Conservation (phyloP, 2,113 vertebrate genomes). For the Cisticola juncidis region DNA sequence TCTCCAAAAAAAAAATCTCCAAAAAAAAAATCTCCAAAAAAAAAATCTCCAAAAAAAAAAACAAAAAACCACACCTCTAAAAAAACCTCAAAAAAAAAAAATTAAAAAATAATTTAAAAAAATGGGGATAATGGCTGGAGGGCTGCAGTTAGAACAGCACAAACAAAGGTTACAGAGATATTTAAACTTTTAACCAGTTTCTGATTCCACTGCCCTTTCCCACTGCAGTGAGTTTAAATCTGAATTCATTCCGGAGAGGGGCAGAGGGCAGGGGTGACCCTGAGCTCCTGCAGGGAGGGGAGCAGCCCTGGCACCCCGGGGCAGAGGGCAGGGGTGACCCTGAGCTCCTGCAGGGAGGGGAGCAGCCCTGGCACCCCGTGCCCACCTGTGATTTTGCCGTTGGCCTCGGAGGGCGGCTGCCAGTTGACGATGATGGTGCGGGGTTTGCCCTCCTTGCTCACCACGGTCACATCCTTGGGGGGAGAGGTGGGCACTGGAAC, state of each 20-base stretch:
- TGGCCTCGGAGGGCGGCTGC: slow-evolving; percentile 98
- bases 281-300: background rate
- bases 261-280: background rate
- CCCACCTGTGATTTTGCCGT: slow-evolving; percentile 95
- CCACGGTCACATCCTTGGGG: slow-evolving; percentile 96
- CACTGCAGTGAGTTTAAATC: background rate
- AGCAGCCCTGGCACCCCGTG: background rate
- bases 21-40: too few relatives aligned
- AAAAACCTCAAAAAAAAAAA: too few relatives aligned
- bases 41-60: too few relatives aligned
- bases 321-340: too few relatives aligned
- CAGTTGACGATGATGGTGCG: slow-evolving; percentile 98
- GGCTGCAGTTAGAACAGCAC: background rate
- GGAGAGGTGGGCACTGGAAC: slow-evolving; percentile 89
- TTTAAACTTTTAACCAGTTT: background rate
- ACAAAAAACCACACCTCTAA: too few relatives aligned
- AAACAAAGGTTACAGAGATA: background rate
- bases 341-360: too few relatives aligned
- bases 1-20: too few relatives aligned
- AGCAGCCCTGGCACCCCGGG: too few relatives aligned
- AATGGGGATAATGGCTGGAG: background rate
- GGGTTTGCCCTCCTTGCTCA: slow-evolving; percentile 97
- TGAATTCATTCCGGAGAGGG: background rate
- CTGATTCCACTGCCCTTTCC: background rate
- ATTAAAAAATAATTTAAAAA: too few relatives aligned